phyloP scores from a whole-genome alignment of 2,888 invertebrate genomes.

The Ochropleura leucogaster region DNA sequence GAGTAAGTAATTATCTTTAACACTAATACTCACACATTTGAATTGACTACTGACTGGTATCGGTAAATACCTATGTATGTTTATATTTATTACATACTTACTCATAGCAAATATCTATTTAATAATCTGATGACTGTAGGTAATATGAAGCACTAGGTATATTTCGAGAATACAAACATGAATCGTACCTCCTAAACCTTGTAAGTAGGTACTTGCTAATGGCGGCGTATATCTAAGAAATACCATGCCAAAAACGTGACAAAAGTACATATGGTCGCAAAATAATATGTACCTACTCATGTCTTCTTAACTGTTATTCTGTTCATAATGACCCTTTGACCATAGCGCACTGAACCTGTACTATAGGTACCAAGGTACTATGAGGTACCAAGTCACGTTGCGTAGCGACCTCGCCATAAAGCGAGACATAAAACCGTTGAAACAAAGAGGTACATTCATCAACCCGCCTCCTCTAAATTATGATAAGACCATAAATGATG shows the following conservation, averaged over 20 bases:
- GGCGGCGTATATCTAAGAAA: not conserved
- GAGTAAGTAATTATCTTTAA: not conserved
- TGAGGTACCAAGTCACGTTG: constrained; percentile 66
- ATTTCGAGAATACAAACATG: not conserved
- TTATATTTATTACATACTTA: not conserved
- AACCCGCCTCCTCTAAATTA: constrained; percentile 76
- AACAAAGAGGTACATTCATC: constrained; percentile 83
- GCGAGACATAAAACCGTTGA: constrained; percentile 71
- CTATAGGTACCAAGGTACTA: constrained; percentile 49
- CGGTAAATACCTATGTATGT: not conserved
- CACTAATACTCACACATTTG: constrained; percentile 4
- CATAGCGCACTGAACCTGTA: constrained; percentile 48
- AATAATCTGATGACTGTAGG: not conserved
- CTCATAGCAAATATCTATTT: not conserved
- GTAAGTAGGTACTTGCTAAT: not conserved
- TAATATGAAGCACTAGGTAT: not conserved
- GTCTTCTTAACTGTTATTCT: constrained; percentile 54
- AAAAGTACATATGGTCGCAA: constrained; percentile 20
- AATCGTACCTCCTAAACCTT: not conserved
- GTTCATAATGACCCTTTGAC: constrained; percentile 57
- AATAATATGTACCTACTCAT: constrained; percentile 28
- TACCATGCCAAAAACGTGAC: constrained; percentile 37
- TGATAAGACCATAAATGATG: constrained; percentile 77
- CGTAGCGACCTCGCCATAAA: constrained; percentile 70
- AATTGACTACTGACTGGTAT: constrained; percentile 1